Base-by-base conservation (phyloP, 2,797 vertebrate species). In the Nyctibius grandis region DNA sequence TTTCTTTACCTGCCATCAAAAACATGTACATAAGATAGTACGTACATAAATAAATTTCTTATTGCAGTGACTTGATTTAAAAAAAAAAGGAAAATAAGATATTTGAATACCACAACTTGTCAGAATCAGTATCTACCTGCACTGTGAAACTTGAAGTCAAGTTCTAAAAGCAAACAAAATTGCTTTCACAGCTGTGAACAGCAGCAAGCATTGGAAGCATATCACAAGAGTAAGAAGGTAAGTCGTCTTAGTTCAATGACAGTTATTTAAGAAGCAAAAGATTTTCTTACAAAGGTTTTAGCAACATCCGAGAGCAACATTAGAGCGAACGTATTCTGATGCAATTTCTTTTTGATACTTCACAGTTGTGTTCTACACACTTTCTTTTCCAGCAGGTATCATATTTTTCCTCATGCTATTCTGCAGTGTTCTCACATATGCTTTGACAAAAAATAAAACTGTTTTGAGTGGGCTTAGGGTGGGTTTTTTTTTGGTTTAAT, bases 1-100 rank as follows among this genome's bases (percentile, higher is more conserved):
- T 89, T 99, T 99, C 96, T 99, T 99, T 70, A 99, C 99, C 99
- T 99, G 98, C n/a, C 88, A 91, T 53, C 28, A 95, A 67, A 57
- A 38, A 22, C 42, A 51, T 11, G 11, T 33, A 45, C 74, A 48
- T 48, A 59, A 82, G 63, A 61, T 6, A 68, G 14, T 9, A 23
- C 6, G 9, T 38, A 48, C 4, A 34, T 21, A 84, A 48, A 72
- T 11, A 17, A 22, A 61, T 53, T 40, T 57, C 47, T 68, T 53
- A 80, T 3, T 57, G 34, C 36, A 81, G 34, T 48, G 16, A 80
- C 9, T n/a, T 47, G 15, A 59, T n/a, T 40, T 15, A 21, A 20
- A 31, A 25, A n/a, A 23, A 36, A 56, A 44, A 23, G 6, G 4
- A 54, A 42, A 44, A 11, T 2, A 45, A 63, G 38, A 77, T 1